Evolutionary conservation across 1,140 invertebrate species (phyloP), one percentile per base, ranked within the genome.

Genomic region (Aphidius ervi): DNA sequence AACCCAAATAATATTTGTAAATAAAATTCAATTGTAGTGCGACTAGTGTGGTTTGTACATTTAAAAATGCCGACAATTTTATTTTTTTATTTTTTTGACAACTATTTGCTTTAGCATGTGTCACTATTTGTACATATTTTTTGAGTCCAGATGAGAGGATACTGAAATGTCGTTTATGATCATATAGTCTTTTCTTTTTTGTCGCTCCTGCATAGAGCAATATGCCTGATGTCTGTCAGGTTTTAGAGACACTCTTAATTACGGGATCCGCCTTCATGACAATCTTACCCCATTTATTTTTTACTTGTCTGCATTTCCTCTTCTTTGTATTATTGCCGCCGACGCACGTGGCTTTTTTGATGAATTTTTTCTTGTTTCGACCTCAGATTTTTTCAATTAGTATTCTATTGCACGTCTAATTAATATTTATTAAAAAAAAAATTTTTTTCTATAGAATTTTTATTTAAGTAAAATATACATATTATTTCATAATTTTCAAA

Each of bases 161-260:
- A 31, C 23, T 31, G 23, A 31, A 31, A 31, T 31, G 23, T 31
- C 23, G 4, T 31, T 31, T 31, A 31, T 31, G 23, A 31, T 31
- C 23, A 31, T 31, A 31, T 31, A 31, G n/a, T 63, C 31, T 56
- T 46, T 40, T 16, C n/a, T 48, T 56, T 23, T 9, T 40, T 23
- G 43, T 48, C 45, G 50, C 9, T 45, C 31, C 23, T 31, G 23
- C 4, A 31, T 31, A 31, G 23, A 31, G 23, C 4, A 31, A 31
- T 31, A 31, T 31, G 23, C 23, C 23, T 31, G 23, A 31, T 31
- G 23, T 31, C 23, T 31, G 23, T 31, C 23, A 31, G 23, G 23
- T 31, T 31, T 31, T 31, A 31, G 23, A 58, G 57, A 56, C 57
- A 49, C 56, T 60, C 54, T 63, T 65, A 65, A 65, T 65, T 63